phyloP scores from a whole-genome alignment of 2,113 vertebrate genomes.

The Myiozetetes cayanensis region DNA sequence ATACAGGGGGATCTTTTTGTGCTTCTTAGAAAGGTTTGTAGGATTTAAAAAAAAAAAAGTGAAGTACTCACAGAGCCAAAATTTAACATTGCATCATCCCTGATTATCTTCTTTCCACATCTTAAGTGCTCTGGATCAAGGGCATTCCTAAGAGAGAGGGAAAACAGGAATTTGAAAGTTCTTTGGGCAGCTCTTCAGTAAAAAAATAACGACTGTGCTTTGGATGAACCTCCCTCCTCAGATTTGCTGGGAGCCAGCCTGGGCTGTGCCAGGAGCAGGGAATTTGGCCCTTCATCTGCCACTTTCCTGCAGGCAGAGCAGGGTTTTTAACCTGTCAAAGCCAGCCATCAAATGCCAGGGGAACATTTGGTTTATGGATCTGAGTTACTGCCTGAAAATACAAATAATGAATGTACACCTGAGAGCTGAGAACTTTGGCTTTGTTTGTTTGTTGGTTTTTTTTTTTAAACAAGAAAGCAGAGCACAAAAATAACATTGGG shows the following conservation, averaged over 20 bases:
- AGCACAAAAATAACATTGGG: neutral
- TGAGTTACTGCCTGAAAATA: neutral
- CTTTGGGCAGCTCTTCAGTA: conserved; percentile 22
- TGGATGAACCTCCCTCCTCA: neutral
- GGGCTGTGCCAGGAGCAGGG: neutral
- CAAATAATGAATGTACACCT: neutral
- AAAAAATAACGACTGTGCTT: conserved; percentile 43
- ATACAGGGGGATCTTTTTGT: neutral
- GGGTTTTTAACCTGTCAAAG: neutral
- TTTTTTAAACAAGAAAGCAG: neutral
- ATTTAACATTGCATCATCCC: conserved; percentile 29
- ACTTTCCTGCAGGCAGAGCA: conserved; percentile 19
- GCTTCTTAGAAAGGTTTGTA: neutral
- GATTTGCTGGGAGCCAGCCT: neutral
- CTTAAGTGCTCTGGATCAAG: neutral
- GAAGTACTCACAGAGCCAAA: neutral
- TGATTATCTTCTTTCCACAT: conserved; percentile 37
- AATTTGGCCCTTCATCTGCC: neutral
- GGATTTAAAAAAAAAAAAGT: neutral
- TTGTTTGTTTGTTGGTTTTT: too few relatives aligned
- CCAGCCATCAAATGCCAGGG: neutral
- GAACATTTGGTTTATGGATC: neutral
- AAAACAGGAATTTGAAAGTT: conserved; percentile 40
- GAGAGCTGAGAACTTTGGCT: neutral
- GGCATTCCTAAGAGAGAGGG: conserved; percentile 17